A percentile compares a stretch with the other conserved stretches of the same genome.
Conservation (phyloP, 2,113 vertebrate species). For the Eudyptes chrysolophus region DNA sequence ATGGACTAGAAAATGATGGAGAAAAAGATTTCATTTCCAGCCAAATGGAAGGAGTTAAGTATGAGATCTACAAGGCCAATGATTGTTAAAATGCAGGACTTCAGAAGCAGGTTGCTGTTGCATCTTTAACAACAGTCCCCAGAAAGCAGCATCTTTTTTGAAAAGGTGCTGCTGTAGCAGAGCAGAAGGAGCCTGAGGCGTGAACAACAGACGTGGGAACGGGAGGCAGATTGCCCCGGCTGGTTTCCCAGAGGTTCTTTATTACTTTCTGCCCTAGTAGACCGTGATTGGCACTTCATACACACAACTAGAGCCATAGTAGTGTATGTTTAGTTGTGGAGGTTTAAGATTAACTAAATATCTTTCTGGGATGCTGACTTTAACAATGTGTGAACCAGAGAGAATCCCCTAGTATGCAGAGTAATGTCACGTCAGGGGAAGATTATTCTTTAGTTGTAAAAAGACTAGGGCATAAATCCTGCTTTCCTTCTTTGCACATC, state of each 20-base stretch:
- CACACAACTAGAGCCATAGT: background rate
- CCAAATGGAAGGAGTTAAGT: too few species aligned
- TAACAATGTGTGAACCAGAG: background rate
- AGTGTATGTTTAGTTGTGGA: background rate
- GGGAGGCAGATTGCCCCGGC: background rate
- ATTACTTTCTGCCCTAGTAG: background rate
- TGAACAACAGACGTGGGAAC: background rate
- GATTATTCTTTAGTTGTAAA: background rate
- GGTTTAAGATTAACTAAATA: background rate
- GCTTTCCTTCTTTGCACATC: slow-evolving; percentile 21
- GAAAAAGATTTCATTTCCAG: too few species aligned
- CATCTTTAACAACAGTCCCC: background rate
- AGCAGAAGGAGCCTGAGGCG: background rate
- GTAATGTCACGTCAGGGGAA: background rate
- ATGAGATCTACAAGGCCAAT: background rate
- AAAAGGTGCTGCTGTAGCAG: background rate
- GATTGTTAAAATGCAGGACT: background rate
- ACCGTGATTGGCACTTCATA: background rate
- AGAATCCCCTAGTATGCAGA: background rate
- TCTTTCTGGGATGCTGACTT: background rate
- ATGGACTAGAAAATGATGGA: background rate
- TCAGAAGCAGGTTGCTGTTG: background rate
- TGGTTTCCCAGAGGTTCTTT: background rate
- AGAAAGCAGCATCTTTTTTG: background rate
- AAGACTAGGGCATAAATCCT: slow-evolving; percentile 23